phyloP scores from a whole-genome alignment of 92 coral and sea anemone genomes.

The Paragorgia papillata region DNA sequence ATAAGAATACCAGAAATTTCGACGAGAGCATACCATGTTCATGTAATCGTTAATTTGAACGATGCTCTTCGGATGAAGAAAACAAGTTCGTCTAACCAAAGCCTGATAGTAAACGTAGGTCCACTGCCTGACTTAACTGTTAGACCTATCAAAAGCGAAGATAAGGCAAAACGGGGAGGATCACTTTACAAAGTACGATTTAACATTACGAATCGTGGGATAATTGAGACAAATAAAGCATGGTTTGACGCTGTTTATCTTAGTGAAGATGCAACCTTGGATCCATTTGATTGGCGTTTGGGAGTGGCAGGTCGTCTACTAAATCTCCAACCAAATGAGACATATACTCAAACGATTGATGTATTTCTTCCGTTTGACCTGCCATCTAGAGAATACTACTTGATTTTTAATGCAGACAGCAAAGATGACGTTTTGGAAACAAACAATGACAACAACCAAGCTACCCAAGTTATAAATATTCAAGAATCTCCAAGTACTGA shows the following conservation, averaged over 20 bases:
- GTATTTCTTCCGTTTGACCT: constrained; percentile 78
- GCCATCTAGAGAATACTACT: constrained; percentile 65
- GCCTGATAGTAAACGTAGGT: constrained; percentile 30
- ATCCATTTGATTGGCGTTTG: constrained; percentile 70
- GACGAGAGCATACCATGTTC: background rate
- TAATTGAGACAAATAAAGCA: constrained; percentile 31
- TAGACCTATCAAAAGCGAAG: constrained; percentile 35
- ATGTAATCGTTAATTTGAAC: background rate
- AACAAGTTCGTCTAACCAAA: background rate
- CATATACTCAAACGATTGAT: constrained; percentile 35
- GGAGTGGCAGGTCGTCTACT: constrained; percentile 31
- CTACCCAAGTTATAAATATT: constrained; percentile 50
- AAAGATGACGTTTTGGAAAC: constrained; percentile 59
- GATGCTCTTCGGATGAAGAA: background rate
- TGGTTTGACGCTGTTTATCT: constrained; percentile 70
- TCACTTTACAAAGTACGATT: constrained; percentile 55
- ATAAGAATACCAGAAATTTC: background rate
- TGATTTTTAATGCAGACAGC: constrained; percentile 64
- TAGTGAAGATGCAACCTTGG: constrained; percentile 69
- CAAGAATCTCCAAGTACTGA: constrained; percentile 64
- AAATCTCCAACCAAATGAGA: constrained; percentile 42
- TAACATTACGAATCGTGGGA: constrained; percentile 65
- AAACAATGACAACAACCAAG: constrained; percentile 68
- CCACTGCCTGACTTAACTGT: constrained; percentile 71
- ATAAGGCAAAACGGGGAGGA: constrained; percentile 61